Evolutionary conservation across 2,797 vertebrate species (phyloP).

Genomic region (Dendrocincla tyrannina): DNA sequence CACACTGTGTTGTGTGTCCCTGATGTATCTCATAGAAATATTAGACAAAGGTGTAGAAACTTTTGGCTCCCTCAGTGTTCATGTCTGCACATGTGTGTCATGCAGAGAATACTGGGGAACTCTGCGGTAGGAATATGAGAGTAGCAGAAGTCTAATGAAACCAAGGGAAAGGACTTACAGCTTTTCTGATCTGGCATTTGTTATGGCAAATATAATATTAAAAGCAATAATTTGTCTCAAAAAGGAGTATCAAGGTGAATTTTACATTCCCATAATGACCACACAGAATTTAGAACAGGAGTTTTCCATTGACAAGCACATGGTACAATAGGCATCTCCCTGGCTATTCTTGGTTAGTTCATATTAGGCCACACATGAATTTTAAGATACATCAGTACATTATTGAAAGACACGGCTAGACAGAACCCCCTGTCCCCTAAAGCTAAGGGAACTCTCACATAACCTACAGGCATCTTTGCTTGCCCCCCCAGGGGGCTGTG

Average conservation of each 20-base stretch:
- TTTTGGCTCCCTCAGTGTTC: background rate
- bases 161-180: rapidly evolving
- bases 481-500: background rate
- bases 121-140: background rate
- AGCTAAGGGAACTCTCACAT: background rate
- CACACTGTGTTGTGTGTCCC: background rate
- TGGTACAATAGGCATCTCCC: background rate
- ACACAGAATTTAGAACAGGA: background rate
- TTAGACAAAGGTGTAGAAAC: background rate
- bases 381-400: background rate
- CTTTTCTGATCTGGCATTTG: background rate
- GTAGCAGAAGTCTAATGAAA: background rate
- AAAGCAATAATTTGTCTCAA: background rate
- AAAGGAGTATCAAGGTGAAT: background rate
- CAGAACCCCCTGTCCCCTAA: background rate
- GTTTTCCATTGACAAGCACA: background rate
- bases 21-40: background rate
- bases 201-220: background rate
- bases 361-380: background rate
- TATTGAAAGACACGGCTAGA: background rate
- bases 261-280: background rate
- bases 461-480: background rate
- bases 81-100: background rate
- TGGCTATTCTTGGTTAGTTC: background rate
- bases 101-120: background rate